A percentile compares a stretch with the other conserved stretches of the same genome.
phyloP scores from a whole-genome alignment of 1,140 invertebrate species.

The Xylocopa sonorina region DNA sequence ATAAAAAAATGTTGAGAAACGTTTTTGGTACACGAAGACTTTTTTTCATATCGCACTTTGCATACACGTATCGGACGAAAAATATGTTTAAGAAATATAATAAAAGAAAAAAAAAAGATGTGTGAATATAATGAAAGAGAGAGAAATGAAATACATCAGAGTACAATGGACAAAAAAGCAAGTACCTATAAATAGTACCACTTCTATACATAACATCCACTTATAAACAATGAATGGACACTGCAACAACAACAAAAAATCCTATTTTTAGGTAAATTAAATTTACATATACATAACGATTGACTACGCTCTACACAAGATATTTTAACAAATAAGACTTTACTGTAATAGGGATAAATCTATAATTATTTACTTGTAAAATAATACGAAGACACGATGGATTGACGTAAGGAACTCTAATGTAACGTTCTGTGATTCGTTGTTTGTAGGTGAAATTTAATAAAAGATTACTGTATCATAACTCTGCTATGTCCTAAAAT shows the following conservation, averaged over 20 bases:
- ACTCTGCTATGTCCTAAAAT: background rate
- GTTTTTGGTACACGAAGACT: conserved; percentile 67
- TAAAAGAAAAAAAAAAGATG: conserved; percentile 39
- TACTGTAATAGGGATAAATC: conserved; percentile 81
- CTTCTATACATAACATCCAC: conserved; percentile 76
- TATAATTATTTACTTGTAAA: conserved; percentile 81
- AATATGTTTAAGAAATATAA: conserved; percentile 53
- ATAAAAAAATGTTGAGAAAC: conserved; percentile 44
- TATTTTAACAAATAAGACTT: conserved; percentile 82
- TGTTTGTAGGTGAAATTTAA: conserved; percentile 83
- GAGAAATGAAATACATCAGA: conserved; percentile 63
- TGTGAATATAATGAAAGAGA: conserved; percentile 18
- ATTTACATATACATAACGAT: conserved; percentile 80
- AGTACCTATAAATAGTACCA: conserved; percentile 77
- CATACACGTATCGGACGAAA: conserved; percentile 62
- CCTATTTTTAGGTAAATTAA: conserved; percentile 81
- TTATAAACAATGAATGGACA: conserved; percentile 78
- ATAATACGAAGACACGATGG: conserved; percentile 79
- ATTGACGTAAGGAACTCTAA: conserved; percentile 82
- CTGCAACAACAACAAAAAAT: conserved; percentile 71
- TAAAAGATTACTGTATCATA: conserved; percentile 81
- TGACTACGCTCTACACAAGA: conserved; percentile 79
- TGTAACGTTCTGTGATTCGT: conserved; percentile 83
- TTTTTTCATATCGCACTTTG: conserved; percentile 68
- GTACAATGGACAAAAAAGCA: conserved; percentile 78